A percentile compares a stretch with the other conserved stretches of the same genome.
Conservation (phyloP, 1,140 invertebrate species). For the Drosophila rhopaloa region DNA sequence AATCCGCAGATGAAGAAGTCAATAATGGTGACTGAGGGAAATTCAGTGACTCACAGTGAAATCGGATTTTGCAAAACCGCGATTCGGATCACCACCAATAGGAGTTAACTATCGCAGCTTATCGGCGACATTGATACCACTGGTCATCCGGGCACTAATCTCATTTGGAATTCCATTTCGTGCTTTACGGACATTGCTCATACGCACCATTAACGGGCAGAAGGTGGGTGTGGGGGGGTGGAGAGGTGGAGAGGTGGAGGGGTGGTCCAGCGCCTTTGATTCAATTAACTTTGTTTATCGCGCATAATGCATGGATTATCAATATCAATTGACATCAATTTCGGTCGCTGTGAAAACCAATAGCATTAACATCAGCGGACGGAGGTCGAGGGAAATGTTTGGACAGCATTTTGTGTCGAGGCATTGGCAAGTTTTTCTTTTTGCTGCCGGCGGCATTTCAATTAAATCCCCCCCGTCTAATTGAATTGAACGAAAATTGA, state of each 20-base stretch:
- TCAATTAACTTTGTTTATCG: constrained; percentile 67
- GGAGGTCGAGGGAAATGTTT: constrained; percentile 22
- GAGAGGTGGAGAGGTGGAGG: too few relatives aligned
- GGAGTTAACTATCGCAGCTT: background rate
- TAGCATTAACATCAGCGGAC: constrained; percentile 28
- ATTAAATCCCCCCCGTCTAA: constrained; percentile 56
- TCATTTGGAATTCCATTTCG: constrained; percentile 29
- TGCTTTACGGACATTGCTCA: constrained; percentile 39
- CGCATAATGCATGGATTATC: constrained; percentile 67
- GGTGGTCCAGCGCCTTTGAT: constrained; percentile 35
- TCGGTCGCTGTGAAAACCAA: constrained; percentile 32
- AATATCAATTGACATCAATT: constrained; percentile 68
- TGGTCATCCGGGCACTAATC: constrained; percentile 25
- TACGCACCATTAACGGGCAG: constrained; percentile 27
- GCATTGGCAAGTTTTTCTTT: constrained; percentile 45
- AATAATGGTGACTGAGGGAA: background rate
- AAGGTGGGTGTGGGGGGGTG: background rate
- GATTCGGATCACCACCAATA: background rate
- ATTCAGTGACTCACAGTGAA: background rate
- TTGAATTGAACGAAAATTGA: constrained; percentile 64
- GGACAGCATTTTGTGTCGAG: constrained; percentile 41
- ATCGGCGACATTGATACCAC: constrained; percentile 11
- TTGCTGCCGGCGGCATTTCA: constrained; percentile 39
- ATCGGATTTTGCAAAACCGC: background rate
- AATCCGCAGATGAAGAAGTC: too few relatives aligned